Evolutionary conservation across 1,140 invertebrate genomes (phyloP).

Genomic region (Babylonia areolata): DNA sequence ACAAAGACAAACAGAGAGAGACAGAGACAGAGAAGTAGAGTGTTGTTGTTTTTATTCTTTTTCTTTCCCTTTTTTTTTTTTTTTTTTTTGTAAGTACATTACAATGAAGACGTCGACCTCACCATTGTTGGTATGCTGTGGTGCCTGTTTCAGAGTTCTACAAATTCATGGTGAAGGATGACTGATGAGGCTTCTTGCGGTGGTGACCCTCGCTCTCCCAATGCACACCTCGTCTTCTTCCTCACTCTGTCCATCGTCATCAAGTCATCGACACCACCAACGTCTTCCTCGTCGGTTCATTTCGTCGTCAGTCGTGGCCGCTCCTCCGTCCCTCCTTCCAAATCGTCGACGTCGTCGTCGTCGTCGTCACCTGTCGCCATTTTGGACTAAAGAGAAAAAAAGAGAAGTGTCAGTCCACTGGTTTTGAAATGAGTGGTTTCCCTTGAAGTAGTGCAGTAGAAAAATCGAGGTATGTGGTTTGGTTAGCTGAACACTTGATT

Average conservation of each 20-base stretch:
- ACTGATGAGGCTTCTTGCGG: slow-evolving; percentile 18
- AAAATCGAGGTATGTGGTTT: too few relatives aligned
- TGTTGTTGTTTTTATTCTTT: too few relatives aligned
- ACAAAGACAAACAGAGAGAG: neutral
- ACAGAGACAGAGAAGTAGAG: neutral
- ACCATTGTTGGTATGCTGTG: too few relatives aligned
- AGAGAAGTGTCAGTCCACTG: neutral
- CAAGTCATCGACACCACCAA: neutral
- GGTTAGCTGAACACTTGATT: too few relatives aligned
- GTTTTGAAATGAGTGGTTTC: neutral
- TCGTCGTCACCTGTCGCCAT: neutral
- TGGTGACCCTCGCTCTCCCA: neutral
- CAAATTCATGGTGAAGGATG: slow-evolving; percentile 37
- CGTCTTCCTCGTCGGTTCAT: neutral
- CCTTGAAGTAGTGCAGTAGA: neutral
- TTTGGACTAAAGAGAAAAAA: neutral
- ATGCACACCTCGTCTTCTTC: slow-evolving; percentile 4
- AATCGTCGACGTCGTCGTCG: too few relatives aligned
- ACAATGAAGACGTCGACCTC: too few relatives aligned
- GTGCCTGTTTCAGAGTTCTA: slow-evolving; percentile 30
- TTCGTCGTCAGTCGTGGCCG: slow-evolving; percentile 3
- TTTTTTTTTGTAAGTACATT: too few relatives aligned
- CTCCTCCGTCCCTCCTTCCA: neutral
- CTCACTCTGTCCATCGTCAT: slow-evolving; percentile 15
- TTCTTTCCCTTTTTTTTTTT: too few relatives aligned